Evolutionary conservation across 2,797 vertebrate genomes (phyloP), one percentile per base, ranked within the genome.

Genomic region (Falco columbarius): DNA sequence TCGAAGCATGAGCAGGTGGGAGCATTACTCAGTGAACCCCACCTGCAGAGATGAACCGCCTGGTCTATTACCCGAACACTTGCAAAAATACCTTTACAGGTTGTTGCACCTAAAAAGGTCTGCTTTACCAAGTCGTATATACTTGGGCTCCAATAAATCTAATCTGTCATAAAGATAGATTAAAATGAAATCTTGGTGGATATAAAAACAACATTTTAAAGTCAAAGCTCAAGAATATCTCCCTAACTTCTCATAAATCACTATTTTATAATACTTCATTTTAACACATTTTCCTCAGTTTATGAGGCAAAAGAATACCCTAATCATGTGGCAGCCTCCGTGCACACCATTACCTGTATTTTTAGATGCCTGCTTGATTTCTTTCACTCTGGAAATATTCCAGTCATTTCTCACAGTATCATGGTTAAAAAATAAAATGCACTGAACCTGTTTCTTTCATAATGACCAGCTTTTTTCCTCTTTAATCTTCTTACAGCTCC

Each of bases 151-250:
- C 49, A 65, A 34, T 96, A 95, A 96, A 90, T 88, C 81, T 94
- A 93, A 68, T 88, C 71, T 86, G 59, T 95, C 90, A 79, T 81
- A 95, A 90, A 84, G 94, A 44, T 24, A 85, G 85, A 96, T 97
- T 98, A 93, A 96, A 97, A 94, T 86, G 73, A 95, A 96, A 92
- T 95, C 87, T 84, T 82, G 46, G 68, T 94, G 65, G 54, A 89
- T 96, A 97, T 95, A 96, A 97, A 98, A 98, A 95, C 95, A 95
- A 80, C 47, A 68, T 71, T 96, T 97, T 96, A 70, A 96, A 96
- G 71, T 93, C 91, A 97, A 93, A 97, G 75, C 58, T 96, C 91
- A 95, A 86, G 81, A 93, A 89, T 93, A 52, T 90, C 87, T 96
- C 91, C 82, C 95, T 95, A 96, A 83, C 52, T 93, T 86, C 55